phyloP scores from a whole-genome alignment of 2,113 vertebrate species.

The Charina bottae region DNA sequence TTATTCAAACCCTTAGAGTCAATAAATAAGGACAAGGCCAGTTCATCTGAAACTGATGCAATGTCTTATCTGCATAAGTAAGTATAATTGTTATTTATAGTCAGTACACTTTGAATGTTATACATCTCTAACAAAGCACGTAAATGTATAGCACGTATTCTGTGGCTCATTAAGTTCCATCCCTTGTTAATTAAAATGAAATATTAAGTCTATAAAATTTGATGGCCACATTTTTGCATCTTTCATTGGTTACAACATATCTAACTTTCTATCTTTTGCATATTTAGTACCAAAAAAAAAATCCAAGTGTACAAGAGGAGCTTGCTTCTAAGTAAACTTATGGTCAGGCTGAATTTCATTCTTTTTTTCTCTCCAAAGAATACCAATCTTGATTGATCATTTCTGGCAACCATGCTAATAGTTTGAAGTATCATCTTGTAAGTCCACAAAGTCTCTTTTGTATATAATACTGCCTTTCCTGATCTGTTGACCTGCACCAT shows the following conservation, averaged over 20 bases:
- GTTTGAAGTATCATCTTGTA: neutral
- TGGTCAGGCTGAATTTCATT: neutral
- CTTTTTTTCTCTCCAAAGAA: neutral
- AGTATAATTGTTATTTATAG: conserved; percentile 11
- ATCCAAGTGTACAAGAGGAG: neutral
- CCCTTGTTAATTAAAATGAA: conserved; percentile 31
- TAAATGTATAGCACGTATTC: conserved; percentile 8
- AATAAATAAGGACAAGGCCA: conserved; percentile 3
- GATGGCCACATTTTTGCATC: conserved; percentile 12
- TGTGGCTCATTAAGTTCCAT: conserved; percentile 28
- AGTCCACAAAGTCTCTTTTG: neutral
- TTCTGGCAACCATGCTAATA: conserved; percentile 13
- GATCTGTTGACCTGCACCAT: neutral
- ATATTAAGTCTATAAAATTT: neutral
- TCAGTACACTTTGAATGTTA: conserved; percentile 28
- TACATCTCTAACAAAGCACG: conserved; percentile 5
- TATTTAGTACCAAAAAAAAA: neutral
- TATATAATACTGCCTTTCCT: neutral
- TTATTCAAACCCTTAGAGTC: neutral
- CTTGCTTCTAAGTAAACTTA: neutral
- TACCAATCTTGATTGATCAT: neutral
- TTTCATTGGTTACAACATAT: conserved; percentile 19
- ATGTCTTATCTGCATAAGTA: conserved; percentile 20
- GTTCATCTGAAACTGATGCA: conserved; percentile 6
- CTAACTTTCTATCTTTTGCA: neutral